Percentiles rank a stretch among this genome's conserved stretches.
Evolutionary conservation across 92 coral and sea anemone genomes (phyloP).

Genomic region (Paramuricea clavata): DNA sequence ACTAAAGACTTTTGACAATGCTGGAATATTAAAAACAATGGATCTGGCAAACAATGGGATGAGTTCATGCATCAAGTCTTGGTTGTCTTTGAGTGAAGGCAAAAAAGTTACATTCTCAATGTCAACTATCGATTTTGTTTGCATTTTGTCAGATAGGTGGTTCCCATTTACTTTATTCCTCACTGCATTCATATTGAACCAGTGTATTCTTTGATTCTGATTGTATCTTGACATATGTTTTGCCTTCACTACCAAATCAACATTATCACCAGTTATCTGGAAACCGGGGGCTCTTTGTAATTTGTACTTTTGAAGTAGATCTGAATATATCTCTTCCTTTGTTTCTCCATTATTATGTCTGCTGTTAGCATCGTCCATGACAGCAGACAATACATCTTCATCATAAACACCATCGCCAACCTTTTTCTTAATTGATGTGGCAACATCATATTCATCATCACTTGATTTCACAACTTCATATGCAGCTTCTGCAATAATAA

Average conservation of each 20-base stretch:
- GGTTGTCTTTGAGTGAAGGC: conserved; percentile 63
- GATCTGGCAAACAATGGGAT: conserved; percentile 59
- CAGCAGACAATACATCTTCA: not conserved
- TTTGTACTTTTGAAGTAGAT: not conserved
- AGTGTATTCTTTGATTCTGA: conserved; percentile 71
- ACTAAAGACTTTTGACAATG: conserved; percentile 42
- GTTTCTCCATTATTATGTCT: not conserved
- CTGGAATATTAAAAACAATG: conserved; percentile 54
- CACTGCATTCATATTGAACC: conserved; percentile 75
- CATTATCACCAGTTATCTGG: conserved; percentile 71
- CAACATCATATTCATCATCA: not conserved
- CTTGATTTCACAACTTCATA: too few relatives aligned
- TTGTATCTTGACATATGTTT: conserved; percentile 57
- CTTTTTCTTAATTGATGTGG: not conserved
- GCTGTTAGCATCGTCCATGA: not conserved
- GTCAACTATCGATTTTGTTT: conserved; percentile 43
- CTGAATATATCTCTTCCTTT: not conserved
- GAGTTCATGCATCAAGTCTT: conserved; percentile 64
- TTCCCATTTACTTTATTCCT: conserved; percentile 38
- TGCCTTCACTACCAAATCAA: conserved; percentile 60
- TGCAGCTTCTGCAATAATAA: not conserved
- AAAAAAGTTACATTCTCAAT: conserved; percentile 62
- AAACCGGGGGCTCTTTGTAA: conserved; percentile 13
- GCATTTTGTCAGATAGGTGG: conserved; percentile 32
- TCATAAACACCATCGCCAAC: not conserved